Conservation (phyloP, 2,888 invertebrate species). For the Gymnosoma rotundatum region DNA sequence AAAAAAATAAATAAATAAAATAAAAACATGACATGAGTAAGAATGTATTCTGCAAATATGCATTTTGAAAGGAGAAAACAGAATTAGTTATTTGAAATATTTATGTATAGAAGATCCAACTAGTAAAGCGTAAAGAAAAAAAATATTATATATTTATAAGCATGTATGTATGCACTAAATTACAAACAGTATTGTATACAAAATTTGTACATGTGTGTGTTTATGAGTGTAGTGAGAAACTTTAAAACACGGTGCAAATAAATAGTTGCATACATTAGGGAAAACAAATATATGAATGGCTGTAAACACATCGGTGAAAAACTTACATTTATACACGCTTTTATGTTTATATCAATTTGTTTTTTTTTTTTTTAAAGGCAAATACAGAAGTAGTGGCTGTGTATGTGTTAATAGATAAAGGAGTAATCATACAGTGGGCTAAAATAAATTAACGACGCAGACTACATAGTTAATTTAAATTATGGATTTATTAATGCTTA, state of each 20-base stretch:
- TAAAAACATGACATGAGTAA: conserved; percentile 17
- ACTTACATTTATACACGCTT: conserved; percentile 2
- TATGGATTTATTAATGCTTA: too few relatives aligned
- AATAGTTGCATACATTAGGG: conserved; percentile 55
- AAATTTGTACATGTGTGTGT: neutral
- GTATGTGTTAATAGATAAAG: neutral
- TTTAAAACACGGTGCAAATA: conserved; percentile 47
- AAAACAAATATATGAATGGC: conserved; percentile 41
- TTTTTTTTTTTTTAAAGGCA: neutral
- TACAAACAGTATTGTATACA: neutral
- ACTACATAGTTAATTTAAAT: too few relatives aligned
- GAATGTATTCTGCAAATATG: conserved; percentile 43
- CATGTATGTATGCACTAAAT: neutral
- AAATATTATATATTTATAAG: neutral
- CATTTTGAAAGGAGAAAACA: conserved; percentile 4
- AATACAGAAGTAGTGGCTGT: neutral
- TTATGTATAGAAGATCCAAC: conserved; percentile 58
- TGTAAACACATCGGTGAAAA: neutral
- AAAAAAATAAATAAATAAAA: neutral
- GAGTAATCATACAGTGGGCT: neutral
- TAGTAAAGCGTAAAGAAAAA: conserved; percentile 54
- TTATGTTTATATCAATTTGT: conserved; percentile 35
- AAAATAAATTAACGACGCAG: too few relatives aligned
- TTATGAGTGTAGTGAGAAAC: neutral
- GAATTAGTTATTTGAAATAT: conserved; percentile 56